Base-by-base conservation (phyloP, 2,113 vertebrate species). In the Rutilus rutilus region DNA sequence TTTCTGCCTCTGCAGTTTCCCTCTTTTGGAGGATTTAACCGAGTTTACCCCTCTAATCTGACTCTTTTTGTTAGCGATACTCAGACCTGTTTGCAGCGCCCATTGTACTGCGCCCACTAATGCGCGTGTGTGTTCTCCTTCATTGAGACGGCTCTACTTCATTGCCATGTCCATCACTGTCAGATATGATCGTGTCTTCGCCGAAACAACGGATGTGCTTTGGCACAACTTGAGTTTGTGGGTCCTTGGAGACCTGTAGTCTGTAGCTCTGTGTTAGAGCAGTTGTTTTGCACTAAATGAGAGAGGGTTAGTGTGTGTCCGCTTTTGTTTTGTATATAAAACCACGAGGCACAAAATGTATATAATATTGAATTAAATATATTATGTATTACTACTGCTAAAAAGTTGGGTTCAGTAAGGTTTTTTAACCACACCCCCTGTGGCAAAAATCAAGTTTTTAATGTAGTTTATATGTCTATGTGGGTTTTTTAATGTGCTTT, bases 1-100 rank as follows among this genome's bases (percentile, higher is more conserved):
- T 92, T 92, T 91, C 88, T 89, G 91, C 86, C 84, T 59, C 73
- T 84, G 73, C 87, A 91, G 89, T 92, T 90, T 89, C 89, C 64
- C 78, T 47, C 90, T 92, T 93, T 91, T 90, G 86, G 84, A 91
- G 91, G 92, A 92, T 94, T 94, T 92, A 92, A 91, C 92, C 88
- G 83, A 36, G 88, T 93, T 92, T 92, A 92, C 90, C 92, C 88
- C 89, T 87, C 84, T 94, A 93, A 94, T 94, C 94, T 92, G n/a
- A 89, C 91, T 92, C 91, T 42, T 92, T 94, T 93, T 93, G 91
- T 93, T 90, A 88, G 87, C 85, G 92, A 93, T 90, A 92, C 91
- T 90, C 88, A 86, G 88, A 92, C 89, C 90, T 89, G 88, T 69
- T 89, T 86, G 87, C 83, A 88, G 89, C 88, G 88, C 87, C 92